Evolutionary conservation across 2,113 vertebrate species (phyloP), one percentile per base, ranked within the genome.

Genomic region (Anhinga rufa): DNA sequence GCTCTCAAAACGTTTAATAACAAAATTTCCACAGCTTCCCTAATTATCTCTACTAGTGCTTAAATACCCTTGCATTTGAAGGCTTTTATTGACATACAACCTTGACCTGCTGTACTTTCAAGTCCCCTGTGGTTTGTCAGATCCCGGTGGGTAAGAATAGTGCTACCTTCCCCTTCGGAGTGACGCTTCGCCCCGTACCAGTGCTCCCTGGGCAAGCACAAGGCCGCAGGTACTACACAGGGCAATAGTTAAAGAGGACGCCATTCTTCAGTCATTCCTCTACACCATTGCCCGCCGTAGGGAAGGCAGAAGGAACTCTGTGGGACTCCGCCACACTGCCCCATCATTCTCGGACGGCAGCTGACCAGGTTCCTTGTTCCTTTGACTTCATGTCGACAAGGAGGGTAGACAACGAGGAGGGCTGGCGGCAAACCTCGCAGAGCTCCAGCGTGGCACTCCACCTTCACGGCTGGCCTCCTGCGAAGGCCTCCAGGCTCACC

Each of bases 211-310:
- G 36, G 22, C 26, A 81, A 66, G 64, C 1, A 5, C 19, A 49
- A 57, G 54, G 55, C 34, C 1, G 4, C 49, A 65, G 20, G 18
- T 40, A 28, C 18, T 10, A 17, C 48, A 34, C 18, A 21, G 36
- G 36, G 36, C 36, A 76, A 17, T 1, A 64, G 28, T 42, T n/a
- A 3, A n/a, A 62, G 60, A 83, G 10, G 38, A 49, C 0, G 7
- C 8, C 7, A 5, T 28, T 78, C 71, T 71, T 68, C 22, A 10
- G 17, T 8, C 21, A 3, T 66, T 49, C 64, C 28, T 46, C 52
- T 44, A 40, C 26, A 16, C 10, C 0, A 2, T 7, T 6, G 5
- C 9, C 34, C 54, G 19, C 17, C 2, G 2, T 4, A n/a, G 31
- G 54, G 25, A 84, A 65, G 29, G 36, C 69, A 54, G 40, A 7